Conservation (phyloP, 2,113 vertebrate genomes). For the Gasterosteus nipponicus region DNA sequence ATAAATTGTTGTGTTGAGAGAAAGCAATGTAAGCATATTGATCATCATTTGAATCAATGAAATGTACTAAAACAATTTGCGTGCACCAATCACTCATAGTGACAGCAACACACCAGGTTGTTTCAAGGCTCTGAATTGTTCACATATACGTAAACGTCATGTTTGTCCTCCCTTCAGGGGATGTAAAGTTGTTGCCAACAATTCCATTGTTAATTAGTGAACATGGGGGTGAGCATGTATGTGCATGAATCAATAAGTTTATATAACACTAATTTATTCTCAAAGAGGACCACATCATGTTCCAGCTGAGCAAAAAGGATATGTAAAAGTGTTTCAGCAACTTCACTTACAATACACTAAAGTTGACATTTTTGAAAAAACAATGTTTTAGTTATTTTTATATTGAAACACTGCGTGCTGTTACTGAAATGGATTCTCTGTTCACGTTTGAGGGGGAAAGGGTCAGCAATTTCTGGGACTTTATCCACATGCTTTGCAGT, state of each 20-base stretch:
- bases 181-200: background rate
- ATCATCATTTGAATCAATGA: background rate
- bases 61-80: background rate
- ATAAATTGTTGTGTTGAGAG: background rate
- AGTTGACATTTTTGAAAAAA: background rate
- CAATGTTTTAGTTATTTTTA: background rate
- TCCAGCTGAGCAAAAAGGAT: background rate
- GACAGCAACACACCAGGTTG: background rate
- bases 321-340: background rate
- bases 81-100: background rate
- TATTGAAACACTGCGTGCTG: conserved; percentile 39
- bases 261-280: background rate
- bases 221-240: background rate
- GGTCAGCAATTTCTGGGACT: conserved; percentile 59
- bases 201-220: background rate
- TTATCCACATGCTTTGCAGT: conserved; percentile 79
- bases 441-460: conserved; percentile 47
- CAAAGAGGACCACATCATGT: background rate
- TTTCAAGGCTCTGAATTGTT: background rate
- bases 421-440: conserved; percentile 81
- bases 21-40: background rate
- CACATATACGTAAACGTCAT: background rate
- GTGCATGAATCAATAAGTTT: background rate
- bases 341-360: background rate
- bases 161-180: background rate